These are phyloP conservation scores for Troides oblongomaculatus DNA, from an alignment of 2,888 invertebrate genomes.

Conservation along the genomic window DNA sequence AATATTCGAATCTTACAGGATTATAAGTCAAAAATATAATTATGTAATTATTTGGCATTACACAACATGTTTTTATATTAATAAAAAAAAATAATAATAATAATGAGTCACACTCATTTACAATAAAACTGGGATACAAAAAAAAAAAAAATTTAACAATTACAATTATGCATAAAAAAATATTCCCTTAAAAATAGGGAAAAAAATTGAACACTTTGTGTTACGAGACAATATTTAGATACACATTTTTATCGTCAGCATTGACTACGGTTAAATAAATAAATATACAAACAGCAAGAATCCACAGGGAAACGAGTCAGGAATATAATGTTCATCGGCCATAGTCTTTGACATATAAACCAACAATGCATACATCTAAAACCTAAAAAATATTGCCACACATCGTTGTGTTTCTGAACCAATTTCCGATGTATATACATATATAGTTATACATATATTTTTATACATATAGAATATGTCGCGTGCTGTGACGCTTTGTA, in stretches of 20 bases:
- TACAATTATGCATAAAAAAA: constrained; percentile 57
- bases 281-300: constrained; percentile 44
- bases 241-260: constrained; percentile 54
- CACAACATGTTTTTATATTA: constrained; percentile 62
- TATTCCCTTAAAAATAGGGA: constrained; percentile 43
- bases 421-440: constrained; percentile 48
- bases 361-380: constrained; percentile 53
- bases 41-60: constrained; percentile 74
- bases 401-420: constrained; percentile 65
- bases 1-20: constrained; percentile 67
- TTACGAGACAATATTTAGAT: constrained; percentile 51
- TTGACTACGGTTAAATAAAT: constrained; percentile 55
- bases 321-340: constrained; percentile 46
- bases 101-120: constrained; percentile 70
- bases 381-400: constrained; percentile 69
- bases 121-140: constrained; percentile 52
- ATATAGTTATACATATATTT: no score
- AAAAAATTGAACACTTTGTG: constrained; percentile 69
- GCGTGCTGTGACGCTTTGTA: constrained; percentile 52
- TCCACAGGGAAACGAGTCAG: constrained; percentile 44
- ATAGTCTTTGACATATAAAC: constrained; percentile 67
- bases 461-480: constrained; percentile 38
- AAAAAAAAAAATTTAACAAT: constrained; percentile 46
- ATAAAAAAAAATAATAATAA: constrained; percentile 44
- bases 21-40: constrained; percentile 65